Conservation (phyloP, 1,140 invertebrate species). For the Acromyrmex charruanus region DNA sequence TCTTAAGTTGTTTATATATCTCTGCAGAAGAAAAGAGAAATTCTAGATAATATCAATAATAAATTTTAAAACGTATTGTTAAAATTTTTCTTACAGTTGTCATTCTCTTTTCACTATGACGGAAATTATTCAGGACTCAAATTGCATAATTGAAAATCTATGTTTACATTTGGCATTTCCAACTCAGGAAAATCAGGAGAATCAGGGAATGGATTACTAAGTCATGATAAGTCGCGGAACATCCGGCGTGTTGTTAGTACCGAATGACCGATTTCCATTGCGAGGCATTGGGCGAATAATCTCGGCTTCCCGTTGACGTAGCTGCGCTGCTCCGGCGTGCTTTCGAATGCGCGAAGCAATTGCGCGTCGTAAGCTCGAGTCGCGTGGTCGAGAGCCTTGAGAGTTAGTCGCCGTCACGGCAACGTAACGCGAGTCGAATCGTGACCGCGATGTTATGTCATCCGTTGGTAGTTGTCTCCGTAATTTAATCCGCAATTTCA, state of each 20-base stretch:
- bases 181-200: neutral
- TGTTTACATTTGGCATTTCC: neutral
- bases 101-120: neutral
- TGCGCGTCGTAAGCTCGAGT: constrained; percentile 68
- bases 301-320: constrained; percentile 25
- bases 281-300: constrained; percentile 20
- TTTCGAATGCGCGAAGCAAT: constrained; percentile 69
- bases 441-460: constrained; percentile 35
- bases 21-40: neutral
- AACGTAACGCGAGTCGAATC: constrained; percentile 70
- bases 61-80: constrained; percentile 4
- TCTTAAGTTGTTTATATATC: neutral
- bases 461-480: neutral
- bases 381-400: constrained; percentile 71
- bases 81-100: neutral
- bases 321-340: constrained; percentile 37
- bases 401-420: constrained; percentile 75
- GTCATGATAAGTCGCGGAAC: constrained; percentile 26
- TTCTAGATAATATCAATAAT: neutral
- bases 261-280: constrained; percentile 27
- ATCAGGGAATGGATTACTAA: neutral
- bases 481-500: neutral
- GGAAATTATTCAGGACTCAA: neutral
- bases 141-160: neutral
- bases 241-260: neutral